Conservation (phyloP, 1,140 invertebrate species). For the Kradibia gibbosae region DNA sequence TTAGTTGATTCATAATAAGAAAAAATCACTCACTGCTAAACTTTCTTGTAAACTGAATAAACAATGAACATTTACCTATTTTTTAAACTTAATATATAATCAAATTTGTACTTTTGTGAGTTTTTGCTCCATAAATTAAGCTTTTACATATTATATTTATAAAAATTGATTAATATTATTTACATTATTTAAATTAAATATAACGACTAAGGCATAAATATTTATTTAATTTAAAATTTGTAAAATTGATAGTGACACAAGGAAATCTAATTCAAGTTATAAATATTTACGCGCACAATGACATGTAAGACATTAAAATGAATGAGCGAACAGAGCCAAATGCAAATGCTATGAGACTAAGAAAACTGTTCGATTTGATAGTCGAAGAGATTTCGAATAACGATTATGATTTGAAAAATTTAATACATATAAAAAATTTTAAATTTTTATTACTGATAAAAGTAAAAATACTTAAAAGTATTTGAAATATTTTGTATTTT, state of each 20-base stretch:
- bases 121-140: background rate
- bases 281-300: constrained; percentile 1
- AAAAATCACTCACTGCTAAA: too few species aligned
- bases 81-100: too few species aligned
- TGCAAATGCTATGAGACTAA: constrained; percentile 4
- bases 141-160: background rate
- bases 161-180: background rate
- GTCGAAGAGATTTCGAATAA: background rate
- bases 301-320: background rate
- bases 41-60: too few species aligned
- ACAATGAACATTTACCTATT: too few species aligned
- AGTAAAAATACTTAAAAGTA: too few species aligned
- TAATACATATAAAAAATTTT: background rate
- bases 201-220: background rate
- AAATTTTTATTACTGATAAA: background rate
- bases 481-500: too few species aligned
- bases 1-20: too few species aligned
- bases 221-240: constrained; percentile 6
- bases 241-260: background rate
- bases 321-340: constrained; percentile 2
- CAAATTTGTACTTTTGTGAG: too few species aligned
- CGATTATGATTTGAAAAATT: constrained; percentile 5
- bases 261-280: background rate
- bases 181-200: background rate
- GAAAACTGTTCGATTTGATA: constrained; percentile 20